Evolutionary conservation across 92 coral and sea anemone species (phyloP), one percentile per base, ranked within the genome.

Genomic region (Porites cylindrica): DNA sequence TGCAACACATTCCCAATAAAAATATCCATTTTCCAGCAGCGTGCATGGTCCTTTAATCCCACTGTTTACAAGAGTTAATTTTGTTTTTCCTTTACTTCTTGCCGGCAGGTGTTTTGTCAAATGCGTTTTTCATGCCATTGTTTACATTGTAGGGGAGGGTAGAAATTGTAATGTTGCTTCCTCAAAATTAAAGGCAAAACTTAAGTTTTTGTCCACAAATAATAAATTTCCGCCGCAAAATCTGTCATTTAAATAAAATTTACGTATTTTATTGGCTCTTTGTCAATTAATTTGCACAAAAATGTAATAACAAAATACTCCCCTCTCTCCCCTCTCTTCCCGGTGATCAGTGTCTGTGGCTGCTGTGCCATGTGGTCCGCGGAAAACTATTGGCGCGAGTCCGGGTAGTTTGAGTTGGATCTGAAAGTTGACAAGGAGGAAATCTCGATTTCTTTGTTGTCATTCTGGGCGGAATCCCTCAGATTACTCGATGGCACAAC

Each of bases 331-430:
- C 87, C 65, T 73, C 80, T 70, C 81, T 14, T 0, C 1, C 38
- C 2, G 3, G 11, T 20, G 0, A 59, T 60, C 20, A 13, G 47
- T 32, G 3, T 12, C 21, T 74, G 72, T 60, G 87, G 18, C 81
- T 50, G 72, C 80, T 19, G 24, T 74, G 74, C 87, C 81, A 74
- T 51, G 87, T 62, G 87, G 87, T 74, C 87, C 60, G 87, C 87
- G 87, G 87, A 74, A 56, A 53, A 50, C 65, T 70, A 83, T 73
- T 72, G 86, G 86, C 87, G 87, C 80, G 87, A 70, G 63, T 83
- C 87, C 4, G 87, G 80, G 75, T 54, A 74, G 74, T 83, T 83
- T 83, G 80, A 18, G 24, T 74, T 77, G 20, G 20, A 51, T 76
- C 19, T 50, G 63, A 32, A 23, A 70, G 73, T 72, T 75, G 87